Evolutionary conservation across 37 sponge, comb jelly and placozoan genomes (phyloP).

Genomic region (Theonella swinhoei): DNA sequence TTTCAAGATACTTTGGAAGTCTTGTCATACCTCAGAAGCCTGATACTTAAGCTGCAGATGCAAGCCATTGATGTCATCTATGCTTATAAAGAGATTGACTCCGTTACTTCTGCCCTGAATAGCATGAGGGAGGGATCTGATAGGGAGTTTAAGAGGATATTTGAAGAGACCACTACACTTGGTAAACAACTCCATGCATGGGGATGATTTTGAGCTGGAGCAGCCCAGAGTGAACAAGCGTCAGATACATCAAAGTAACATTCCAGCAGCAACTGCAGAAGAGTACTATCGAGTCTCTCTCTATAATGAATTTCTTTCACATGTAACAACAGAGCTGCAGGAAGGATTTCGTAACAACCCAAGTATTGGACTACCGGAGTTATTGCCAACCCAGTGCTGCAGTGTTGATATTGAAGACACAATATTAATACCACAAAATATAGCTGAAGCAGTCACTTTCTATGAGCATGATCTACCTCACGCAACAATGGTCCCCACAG

Average conservation of each 20-base stretch:
- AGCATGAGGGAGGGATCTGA: background rate
- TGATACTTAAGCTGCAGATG: slow-evolving; percentile 12
- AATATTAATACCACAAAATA: too few relatives aligned
- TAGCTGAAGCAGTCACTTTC: too few relatives aligned
- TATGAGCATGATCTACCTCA: too few relatives aligned
- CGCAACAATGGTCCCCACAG: slow-evolving; percentile 46
- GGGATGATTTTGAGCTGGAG: slow-evolving; percentile 30
- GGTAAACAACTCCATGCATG: slow-evolving; percentile 17
- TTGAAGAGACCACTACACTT: background rate
- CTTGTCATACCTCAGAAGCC: background rate
- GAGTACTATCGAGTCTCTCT: slow-evolving; percentile 56
- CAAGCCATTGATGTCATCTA: slow-evolving; percentile 9
- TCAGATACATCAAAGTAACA: slow-evolving; percentile 46
- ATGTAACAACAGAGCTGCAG: slow-evolving; percentile 42
- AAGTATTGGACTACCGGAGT: background rate
- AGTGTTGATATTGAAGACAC: too few relatives aligned
- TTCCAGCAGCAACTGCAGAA: slow-evolving; percentile 27
- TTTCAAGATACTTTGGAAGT: slow-evolving; percentile 9
- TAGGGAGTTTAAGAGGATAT: slow-evolving; percentile 7
- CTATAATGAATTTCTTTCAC: slow-evolving; percentile 42
- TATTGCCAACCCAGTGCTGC: too few relatives aligned
- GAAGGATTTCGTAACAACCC: slow-evolving; percentile 22
- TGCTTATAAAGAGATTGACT: background rate
- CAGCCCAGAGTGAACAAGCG: slow-evolving; percentile 25
- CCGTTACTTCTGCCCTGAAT: background rate